Evolutionary conservation across 2,888 invertebrate species (phyloP).

Genomic region (Sinhomidia bicolor): DNA sequence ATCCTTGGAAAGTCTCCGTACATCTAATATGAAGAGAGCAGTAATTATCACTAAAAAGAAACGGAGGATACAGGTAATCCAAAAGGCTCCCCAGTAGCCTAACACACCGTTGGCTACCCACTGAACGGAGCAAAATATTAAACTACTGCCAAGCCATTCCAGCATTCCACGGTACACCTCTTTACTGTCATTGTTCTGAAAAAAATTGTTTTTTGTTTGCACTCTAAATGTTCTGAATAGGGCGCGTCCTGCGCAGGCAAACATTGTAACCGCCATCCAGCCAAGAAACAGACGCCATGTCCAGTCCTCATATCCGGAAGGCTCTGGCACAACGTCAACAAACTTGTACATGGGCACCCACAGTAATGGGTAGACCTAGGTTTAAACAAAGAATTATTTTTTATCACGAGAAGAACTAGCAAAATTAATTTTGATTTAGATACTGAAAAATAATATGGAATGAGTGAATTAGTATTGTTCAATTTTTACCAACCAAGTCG

Average conservation of each 20-base stretch:
- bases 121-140: background rate
- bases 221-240: background rate
- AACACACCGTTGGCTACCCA: conserved; percentile 3
- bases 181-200: background rate
- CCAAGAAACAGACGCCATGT: conserved; percentile 23
- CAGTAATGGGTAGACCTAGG: background rate
- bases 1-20: background rate
- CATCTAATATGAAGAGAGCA: background rate
- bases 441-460: too few relatives aligned
- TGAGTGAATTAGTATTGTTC: too few relatives aligned
- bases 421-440: too few relatives aligned
- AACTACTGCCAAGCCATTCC: background rate
- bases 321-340: background rate
- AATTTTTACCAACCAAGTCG: too few relatives aligned
- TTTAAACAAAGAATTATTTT: too few relatives aligned
- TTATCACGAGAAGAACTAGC: too few relatives aligned
- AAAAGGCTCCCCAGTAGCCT: conserved; percentile 1
- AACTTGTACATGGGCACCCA: background rate
- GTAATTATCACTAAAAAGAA: background rate
- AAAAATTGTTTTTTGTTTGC: background rate
- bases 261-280: background rate
- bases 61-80: background rate
- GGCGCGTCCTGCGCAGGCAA: background rate
- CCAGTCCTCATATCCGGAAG: background rate
- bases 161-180: conserved; percentile 27